These are phyloP conservation scores for Macrotus californicus DNA, from an alignment of 2,113 vertebrate genomes.

Conservation along the genomic window DNA sequence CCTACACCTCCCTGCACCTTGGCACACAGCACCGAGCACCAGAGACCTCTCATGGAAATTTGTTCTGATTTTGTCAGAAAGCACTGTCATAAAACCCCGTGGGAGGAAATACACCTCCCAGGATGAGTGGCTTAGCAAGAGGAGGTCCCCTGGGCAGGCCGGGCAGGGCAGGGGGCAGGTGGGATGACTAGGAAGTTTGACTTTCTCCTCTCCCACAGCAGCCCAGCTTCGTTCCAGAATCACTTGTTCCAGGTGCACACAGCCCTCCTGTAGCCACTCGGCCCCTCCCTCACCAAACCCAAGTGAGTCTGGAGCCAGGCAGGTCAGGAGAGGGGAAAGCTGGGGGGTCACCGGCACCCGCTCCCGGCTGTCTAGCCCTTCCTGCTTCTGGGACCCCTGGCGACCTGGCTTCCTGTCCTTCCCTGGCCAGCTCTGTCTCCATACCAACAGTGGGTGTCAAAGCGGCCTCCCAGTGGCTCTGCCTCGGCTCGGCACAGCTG, in stretches of 20 bases:
- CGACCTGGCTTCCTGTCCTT: not conserved
- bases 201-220: not conserved
- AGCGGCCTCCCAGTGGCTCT: not conserved
- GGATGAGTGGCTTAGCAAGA: conserved; percentile 42
- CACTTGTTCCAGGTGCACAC: not conserved
- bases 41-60: conserved; percentile 72
- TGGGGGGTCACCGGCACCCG: not conserved
- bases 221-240: not conserved
- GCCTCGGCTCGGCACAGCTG: not conserved
- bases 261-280: not conserved
- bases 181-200: not conserved
- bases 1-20: conserved; percentile 68
- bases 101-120: conserved; percentile 39
- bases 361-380: not conserved
- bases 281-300: not conserved
- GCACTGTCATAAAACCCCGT: conserved; percentile 53
- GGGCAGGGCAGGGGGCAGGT: not conserved
- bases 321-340: not conserved
- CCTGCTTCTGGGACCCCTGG: not conserved
- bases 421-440: not conserved
- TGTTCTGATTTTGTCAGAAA: conserved; percentile 73
- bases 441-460: not conserved
- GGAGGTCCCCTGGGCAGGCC: not conserved
- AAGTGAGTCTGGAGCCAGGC: not conserved
- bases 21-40: conserved; percentile 66